Percentiles rank a stretch among this genome's conserved stretches.
phyloP scores from a whole-genome alignment of 1,140 invertebrate genomes.

The Sarcophaga bullata region DNA sequence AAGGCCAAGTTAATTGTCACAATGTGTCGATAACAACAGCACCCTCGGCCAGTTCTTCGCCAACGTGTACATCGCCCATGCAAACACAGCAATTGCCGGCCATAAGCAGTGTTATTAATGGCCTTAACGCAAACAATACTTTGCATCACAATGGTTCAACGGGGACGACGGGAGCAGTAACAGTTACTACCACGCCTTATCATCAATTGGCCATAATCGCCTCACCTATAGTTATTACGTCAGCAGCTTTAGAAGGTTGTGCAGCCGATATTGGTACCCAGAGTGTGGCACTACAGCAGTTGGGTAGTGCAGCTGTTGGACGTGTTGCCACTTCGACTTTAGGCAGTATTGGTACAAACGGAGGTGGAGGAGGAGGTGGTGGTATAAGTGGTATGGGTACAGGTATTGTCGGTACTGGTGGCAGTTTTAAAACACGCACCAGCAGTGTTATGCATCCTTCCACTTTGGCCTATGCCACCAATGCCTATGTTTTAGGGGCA shows the following conservation, averaged over 20 bases:
- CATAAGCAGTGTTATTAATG: constrained; percentile 52
- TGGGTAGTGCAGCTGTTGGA: constrained; percentile 45
- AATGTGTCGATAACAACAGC: constrained; percentile 43
- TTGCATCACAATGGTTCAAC: constrained; percentile 12
- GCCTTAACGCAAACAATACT: constrained; percentile 35
- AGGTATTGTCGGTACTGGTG: background rate
- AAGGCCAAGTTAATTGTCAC: background rate
- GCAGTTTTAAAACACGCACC: constrained; percentile 24
- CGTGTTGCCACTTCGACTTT: constrained; percentile 26
- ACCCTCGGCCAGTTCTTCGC: constrained; percentile 52
- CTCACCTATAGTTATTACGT: constrained; percentile 45
- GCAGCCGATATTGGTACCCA: constrained; percentile 51
- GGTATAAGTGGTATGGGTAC: background rate
- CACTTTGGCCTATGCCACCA: constrained; percentile 59
- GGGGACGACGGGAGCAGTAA: background rate
- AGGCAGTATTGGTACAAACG: constrained; percentile 27
- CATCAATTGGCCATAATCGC: constrained; percentile 60
- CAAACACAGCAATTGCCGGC: constrained; percentile 46
- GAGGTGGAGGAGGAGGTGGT: constrained; percentile 45
- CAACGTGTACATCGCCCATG: constrained; percentile 48
- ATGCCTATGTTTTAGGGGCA: constrained; percentile 46
- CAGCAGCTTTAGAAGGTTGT: constrained; percentile 36
- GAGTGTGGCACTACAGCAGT: constrained; percentile 57
- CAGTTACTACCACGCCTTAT: constrained; percentile 42
- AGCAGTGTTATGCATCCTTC: constrained; percentile 59